Conservation (phyloP, 2,888 invertebrate genomes). For the Pyrrhia umbra region DNA sequence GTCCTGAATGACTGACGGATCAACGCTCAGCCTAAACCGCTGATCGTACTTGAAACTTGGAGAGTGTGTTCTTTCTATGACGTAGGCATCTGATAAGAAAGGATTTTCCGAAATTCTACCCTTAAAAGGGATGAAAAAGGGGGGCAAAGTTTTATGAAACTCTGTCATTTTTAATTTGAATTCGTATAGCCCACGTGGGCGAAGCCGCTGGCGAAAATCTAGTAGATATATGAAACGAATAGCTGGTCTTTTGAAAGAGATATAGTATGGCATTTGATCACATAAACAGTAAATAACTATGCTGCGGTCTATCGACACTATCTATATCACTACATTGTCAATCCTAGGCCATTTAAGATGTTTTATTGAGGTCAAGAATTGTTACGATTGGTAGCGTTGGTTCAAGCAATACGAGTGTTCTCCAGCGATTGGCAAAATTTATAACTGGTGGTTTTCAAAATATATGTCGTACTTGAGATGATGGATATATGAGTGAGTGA, state of each 20-base stretch:
- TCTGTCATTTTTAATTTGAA: too few species aligned
- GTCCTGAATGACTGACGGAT: too few species aligned
- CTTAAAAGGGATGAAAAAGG: too few species aligned
- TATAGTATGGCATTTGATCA: too few species aligned
- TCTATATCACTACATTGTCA: slow-evolving; percentile 21
- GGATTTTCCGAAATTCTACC: too few species aligned
- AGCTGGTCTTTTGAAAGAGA: slow-evolving; percentile 1
- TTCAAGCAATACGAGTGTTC: slow-evolving; percentile 31
- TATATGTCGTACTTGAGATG: background rate
- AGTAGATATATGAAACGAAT: background rate
- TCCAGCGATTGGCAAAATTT: slow-evolving; percentile 37
- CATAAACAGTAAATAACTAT: slow-evolving; percentile 31
- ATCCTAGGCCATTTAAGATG: slow-evolving; percentile 39
- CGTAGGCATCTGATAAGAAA: too few species aligned
- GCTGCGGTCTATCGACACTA: slow-evolving; percentile 11
- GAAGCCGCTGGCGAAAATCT: background rate
- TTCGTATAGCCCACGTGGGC: too few species aligned
- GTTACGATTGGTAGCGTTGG: slow-evolving; percentile 22
- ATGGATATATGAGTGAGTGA: background rate
- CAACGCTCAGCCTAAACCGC: too few species aligned
- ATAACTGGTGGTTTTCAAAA: slow-evolving; percentile 11
- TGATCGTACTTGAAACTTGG: too few species aligned
- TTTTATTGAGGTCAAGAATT: slow-evolving; percentile 49
- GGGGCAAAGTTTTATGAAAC: too few species aligned
- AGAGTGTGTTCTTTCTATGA: too few species aligned